Evolutionary conservation across 2,888 invertebrate species (phyloP), one percentile per base, ranked within the genome.

Genomic region (Phyllotreta cruciferae): DNA sequence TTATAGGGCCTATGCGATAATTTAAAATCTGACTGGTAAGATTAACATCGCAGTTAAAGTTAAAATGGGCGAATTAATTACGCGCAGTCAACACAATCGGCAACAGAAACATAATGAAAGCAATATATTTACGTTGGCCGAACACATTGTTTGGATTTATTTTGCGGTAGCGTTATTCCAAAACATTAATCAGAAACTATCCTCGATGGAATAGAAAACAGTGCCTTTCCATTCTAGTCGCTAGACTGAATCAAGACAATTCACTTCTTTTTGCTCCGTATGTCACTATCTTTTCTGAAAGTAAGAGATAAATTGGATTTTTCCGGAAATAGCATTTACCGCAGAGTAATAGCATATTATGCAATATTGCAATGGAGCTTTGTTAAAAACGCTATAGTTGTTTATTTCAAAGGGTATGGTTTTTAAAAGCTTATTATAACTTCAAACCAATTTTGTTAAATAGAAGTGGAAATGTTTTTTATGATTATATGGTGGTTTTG

Each of bases 161-260:
- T 55, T 35, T 42, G 34, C 24, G 44, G 44, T 44, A 54, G 39
- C 52, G 39, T 54, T 54, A 54, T 54, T 55, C 44, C 55, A 35
- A 35, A 42, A 44, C 55, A 55, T 55, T 55, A 55, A 55, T 55
- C 55, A 55, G 44, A 42, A 55, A 10, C 42, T 35, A 42, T 44
- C 34, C 55, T 55, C 44, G 11, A 9, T 10, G 57, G 49, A 38
- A 57, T 57, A 47, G 57, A 34, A 24, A 57, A 57, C 49, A 57
- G 11, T 7, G 49, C 34, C 49, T 57, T n/a, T 57, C 39, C 49
- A 57, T 57, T 57, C 49, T 47, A 39, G 39, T 49, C 34, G 39
- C 38, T 49, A 57, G 57, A 57, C 49, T 57, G 39, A 57, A 57
- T 57, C 57, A 57, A 57, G 57, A 57, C 57, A 49, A 14, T 57